Evolutionary conservation across 2,888 invertebrate species (phyloP), one percentile per base, ranked within the genome.

Genomic region (Cerceris rybyensis): DNA sequence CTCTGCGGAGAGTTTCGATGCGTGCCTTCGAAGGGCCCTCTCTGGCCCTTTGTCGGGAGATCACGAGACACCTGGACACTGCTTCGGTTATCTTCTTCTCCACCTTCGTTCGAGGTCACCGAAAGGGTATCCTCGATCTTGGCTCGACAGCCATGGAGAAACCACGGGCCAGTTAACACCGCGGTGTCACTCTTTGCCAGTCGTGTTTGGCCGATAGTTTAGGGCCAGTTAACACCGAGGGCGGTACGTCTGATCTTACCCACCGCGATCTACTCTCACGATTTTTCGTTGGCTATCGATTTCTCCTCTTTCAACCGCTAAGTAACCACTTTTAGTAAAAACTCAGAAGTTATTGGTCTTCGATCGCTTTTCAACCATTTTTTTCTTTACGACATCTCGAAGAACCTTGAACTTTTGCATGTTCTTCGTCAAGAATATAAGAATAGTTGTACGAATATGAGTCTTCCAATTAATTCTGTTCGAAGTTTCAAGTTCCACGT

Each of bases 121-220:
- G 69, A 78, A 78, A 84, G 84, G 83, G 84, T 85, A 84, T 85
- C 84, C 85, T 70, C 72, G 84, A 85, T 85, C 84, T 81, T 61
- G 65, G 9, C 54, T 69, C 74, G 74, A 69, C 68, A 63, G 61
- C 64, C 28, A 68, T 43, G 63, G 42, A 82, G 68, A 67, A 71
- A 80, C 70, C 80, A 70, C 72, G 81, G 79, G 69, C 69, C 79
- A 73, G 77, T 78, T 83, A 76, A 81, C 80, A 70, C 83, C 78
- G 74, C 64, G 75, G 75, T 80, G 83, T 78, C 72, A 66, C 69
- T 83, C 81, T 83, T 75, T 75, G 66, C 73, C 39, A 49, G 54
- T 55, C 64, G 70, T 81, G 80, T 81, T 81, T 81, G 81, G 69
- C 80, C 81, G 77, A 81, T 70, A 71, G 66, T 80, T 81, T 77